A percentile compares a stretch with the other conserved stretches of the same genome.
These are phyloP conservation scores for Globicephala melas DNA, from an alignment of 2,113 vertebrate genomes.

Conservation along the genomic window DNA sequence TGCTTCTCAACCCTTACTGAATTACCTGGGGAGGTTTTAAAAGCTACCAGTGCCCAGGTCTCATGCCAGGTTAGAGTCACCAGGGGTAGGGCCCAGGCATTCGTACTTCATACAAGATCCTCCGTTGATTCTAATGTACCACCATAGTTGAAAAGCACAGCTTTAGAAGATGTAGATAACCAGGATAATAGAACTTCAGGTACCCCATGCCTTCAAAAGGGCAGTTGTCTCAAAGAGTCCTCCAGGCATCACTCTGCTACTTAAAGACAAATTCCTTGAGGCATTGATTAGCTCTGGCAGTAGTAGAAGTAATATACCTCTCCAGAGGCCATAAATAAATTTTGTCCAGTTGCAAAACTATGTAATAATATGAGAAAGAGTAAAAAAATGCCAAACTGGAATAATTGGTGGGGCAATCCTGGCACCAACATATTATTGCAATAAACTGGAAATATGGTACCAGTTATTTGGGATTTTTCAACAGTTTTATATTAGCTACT, in stretches of 20 bases:
- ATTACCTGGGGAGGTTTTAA: not conserved
- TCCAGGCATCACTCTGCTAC: not conserved
- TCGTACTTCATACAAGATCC: not conserved
- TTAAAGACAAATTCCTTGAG: conserved; percentile 13
- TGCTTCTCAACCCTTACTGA: not conserved
- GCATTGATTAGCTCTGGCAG: not conserved
- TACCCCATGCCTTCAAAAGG: not conserved
- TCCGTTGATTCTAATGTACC: not conserved
- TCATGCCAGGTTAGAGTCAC: not conserved
- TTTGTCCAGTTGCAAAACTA: conserved; percentile 17
- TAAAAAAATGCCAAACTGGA: not conserved
- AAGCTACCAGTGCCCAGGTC: not conserved
- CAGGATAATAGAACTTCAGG: not conserved
- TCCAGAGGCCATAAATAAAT: conserved; percentile 11
- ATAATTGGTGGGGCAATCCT: not conserved
- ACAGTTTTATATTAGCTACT: conserved; percentile 23
- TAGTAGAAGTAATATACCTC: not conserved
- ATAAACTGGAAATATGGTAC: not conserved
- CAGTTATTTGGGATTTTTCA: conserved; percentile 41
- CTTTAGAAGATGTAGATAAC: not conserved
- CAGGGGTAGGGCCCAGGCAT: too few species aligned
- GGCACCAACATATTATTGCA: not conserved
- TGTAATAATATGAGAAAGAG: not conserved
- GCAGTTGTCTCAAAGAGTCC: not conserved
- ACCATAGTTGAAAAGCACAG: not conserved